Conservation (phyloP, 2,113 vertebrate genomes). For the Macrotus californicus region DNA sequence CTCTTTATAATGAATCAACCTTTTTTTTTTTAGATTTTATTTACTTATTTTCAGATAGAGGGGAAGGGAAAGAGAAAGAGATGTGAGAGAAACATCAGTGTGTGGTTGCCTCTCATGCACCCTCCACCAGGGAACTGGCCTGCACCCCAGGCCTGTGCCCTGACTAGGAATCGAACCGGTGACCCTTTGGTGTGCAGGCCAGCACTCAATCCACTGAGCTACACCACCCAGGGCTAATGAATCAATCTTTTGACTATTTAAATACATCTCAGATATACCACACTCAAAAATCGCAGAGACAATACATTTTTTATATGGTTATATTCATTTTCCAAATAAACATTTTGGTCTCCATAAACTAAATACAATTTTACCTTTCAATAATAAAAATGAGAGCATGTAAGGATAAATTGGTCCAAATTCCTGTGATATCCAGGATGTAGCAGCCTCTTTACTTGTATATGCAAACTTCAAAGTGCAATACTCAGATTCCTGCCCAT, state of each 20-base stretch:
- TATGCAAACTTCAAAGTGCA: neutral
- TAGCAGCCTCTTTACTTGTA: neutral
- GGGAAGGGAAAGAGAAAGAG: too few species aligned
- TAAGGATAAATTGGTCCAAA: neutral
- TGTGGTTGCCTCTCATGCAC: too few species aligned
- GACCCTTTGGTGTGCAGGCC: too few species aligned
- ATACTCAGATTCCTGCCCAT: neutral
- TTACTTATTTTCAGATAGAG: too few species aligned
- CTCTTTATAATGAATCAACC: neutral
- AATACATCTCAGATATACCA: neutral
- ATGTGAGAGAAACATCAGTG: too few species aligned
- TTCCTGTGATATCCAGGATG: neutral
- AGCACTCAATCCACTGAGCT: too few species aligned
- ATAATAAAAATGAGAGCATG: neutral
- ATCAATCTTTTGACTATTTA: slow-evolving; percentile 14
- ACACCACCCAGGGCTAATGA: neutral
- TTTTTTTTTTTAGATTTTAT: neutral
- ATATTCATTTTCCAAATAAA: slow-evolving; percentile 31
- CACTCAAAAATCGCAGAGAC: neutral
- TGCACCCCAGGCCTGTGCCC: too few species aligned
- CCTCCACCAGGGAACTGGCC: too few species aligned
- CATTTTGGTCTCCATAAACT: neutral
- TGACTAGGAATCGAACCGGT: too few species aligned
- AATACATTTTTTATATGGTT: neutral
- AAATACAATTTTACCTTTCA: neutral